Evolutionary conservation across 2,797 vertebrate genomes (phyloP).

Genomic region (Macrochelys suwanniensis): DNA sequence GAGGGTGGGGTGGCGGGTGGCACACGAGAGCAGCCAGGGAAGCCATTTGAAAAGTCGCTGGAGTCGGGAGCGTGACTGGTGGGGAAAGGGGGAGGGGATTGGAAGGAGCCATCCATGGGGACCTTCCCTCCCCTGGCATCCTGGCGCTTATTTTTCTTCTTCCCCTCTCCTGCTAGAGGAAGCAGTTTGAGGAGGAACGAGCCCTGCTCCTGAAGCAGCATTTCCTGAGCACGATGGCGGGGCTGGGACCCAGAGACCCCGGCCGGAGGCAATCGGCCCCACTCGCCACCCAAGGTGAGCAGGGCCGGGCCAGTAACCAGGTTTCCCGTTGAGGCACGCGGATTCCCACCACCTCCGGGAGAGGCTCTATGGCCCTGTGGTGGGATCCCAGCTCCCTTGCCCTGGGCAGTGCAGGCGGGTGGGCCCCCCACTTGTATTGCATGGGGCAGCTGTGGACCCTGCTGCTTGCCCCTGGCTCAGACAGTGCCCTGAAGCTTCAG

Average conservation of each 20-base stretch:
- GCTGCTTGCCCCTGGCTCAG: background rate
- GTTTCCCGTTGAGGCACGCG: background rate
- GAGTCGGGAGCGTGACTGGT: background rate
- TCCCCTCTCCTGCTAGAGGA: background rate
- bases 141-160: background rate
- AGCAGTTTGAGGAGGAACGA: slow-evolving; percentile 52
- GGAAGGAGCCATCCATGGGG: background rate
- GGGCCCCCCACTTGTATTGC: background rate
- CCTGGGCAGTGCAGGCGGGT: too few relatives aligned
- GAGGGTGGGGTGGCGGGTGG: background rate
- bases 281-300: slow-evolving; percentile 17
- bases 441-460: background rate
- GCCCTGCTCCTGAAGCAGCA: slow-evolving; percentile 44
- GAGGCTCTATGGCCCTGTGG: too few relatives aligned
- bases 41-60: background rate
- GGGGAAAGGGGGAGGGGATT: background rate
- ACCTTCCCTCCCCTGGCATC: background rate
- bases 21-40: background rate
- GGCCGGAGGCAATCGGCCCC: slow-evolving; percentile 16
- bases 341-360: too few relatives aligned
- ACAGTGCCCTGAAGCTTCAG: background rate
- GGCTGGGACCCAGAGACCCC: background rate
- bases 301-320: slow-evolving; percentile 1
- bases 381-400: too few relatives aligned
- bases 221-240: slow-evolving; percentile 8